Conservation (phyloP, 1,140 invertebrate genomes). For the Globodera ellingtonae region DNA sequence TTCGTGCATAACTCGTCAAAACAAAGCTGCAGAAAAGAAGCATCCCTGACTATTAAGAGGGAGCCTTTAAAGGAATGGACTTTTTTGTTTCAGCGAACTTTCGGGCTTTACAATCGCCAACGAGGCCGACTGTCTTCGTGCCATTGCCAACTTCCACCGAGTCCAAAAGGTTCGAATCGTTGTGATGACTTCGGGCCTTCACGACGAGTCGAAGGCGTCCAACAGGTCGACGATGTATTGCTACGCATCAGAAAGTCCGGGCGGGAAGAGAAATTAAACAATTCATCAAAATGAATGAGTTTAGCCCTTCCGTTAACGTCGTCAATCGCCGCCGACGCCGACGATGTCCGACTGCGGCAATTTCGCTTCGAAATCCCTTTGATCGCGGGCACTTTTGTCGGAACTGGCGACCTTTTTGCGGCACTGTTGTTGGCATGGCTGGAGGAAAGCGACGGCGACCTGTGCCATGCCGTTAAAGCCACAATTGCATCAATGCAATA, state of each 20-base stretch:
- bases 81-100: constrained; percentile 39
- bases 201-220: background rate
- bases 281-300: background rate
- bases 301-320: background rate
- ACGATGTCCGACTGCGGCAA: constrained; percentile 2
- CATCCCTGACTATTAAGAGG: background rate
- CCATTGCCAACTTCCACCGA: constrained; percentile 41
- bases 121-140: constrained; percentile 47
- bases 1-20: too few species aligned
- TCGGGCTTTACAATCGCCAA: constrained; percentile 33
- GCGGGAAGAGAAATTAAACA: background rate
- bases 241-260: constrained; percentile 39
- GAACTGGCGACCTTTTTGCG: constrained; percentile 54
- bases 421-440: constrained; percentile 48
- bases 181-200: constrained; percentile 47
- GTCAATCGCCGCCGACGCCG: constrained; percentile 5
- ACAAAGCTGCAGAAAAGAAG: too few species aligned
- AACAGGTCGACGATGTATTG: constrained; percentile 29
- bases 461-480: constrained; percentile 26
- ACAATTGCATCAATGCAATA: constrained; percentile 31
- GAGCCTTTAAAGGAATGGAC: background rate
- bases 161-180: constrained; percentile 22
- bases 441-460: constrained; percentile 37
- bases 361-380: constrained; percentile 47
- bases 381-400: constrained; percentile 38